A percentile compares a stretch with the other conserved stretches of the same genome.
Conservation (phyloP, 2,113 vertebrate genomes). For the Phodopus roborovskii region DNA sequence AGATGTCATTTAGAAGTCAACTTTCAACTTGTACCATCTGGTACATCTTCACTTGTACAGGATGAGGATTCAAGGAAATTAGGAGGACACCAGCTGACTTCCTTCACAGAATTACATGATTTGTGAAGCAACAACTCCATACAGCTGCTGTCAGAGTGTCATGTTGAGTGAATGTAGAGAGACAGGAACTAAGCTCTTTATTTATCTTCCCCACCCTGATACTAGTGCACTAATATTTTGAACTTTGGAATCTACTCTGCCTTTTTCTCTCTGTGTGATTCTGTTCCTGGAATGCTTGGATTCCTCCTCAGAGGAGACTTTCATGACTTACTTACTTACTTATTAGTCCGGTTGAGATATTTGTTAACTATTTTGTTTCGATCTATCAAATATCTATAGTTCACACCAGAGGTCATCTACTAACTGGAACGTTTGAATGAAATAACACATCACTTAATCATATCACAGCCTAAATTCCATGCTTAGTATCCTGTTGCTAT, state of each 20-base stretch:
- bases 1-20: not conserved
- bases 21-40: not conserved
- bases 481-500: not conserved
- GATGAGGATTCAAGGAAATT: not conserved
- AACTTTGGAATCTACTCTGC: not conserved
- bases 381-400: not conserved
- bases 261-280: not conserved
- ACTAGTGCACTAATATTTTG: not conserved
- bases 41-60: rapidly evolving
- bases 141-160: not conserved
- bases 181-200: not conserved
- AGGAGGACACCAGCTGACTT: not conserved
- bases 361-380: not conserved
- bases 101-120: not conserved
- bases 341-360: not conserved
- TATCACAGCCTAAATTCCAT: not conserved
- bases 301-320: not conserved
- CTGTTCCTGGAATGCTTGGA: not conserved
- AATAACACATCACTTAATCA: not conserved
- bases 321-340: not conserved
- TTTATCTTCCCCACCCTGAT: not conserved
- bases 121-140: not conserved
- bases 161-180: not conserved
- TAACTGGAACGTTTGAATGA: not conserved
- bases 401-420: not conserved